Base-by-base conservation (phyloP, 2,888 invertebrate genomes). In the Andrena bucephala region DNA sequence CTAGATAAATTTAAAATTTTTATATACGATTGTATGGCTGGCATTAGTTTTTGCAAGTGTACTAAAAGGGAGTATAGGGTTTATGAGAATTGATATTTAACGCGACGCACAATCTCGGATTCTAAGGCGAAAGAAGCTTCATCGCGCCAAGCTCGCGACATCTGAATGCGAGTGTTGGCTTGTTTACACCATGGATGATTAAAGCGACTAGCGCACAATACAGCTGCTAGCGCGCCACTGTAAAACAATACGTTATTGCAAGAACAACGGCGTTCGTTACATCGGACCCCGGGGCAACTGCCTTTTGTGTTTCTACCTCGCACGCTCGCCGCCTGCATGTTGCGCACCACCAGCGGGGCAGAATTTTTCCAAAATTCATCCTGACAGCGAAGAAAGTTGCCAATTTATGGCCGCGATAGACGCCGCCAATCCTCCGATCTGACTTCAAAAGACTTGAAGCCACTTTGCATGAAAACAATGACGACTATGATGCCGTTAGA, bases 241-340 rank as follows among this genome's bases (percentile, higher is more conserved):
- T 71, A 71, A 78, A 83, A 84, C 83, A 84, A 83, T 83, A 69
- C 82, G 82, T 77, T 83, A 82, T 77, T 77, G 82, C 70, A 77
- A 77, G 65, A 70, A 77, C 72, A 83, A 71, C 67, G 48, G 33
- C 74, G 63, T 83, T 84, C 83, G 84, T 84, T 84, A 84, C 70
- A 78, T 68, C 60, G 54, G 27, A 27, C 73, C 83, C 78, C 29
- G 42, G 24, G 68, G 83, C 83, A 65, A 67, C 75, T 57, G 20
- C 63, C 74, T 78, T 84, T 68, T 68, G 50, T 59, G 50, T 63
- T 54, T 67, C 54, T 42, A 36, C 67, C 57, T 50, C 73, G 0
- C 48, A 24, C 33, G 63, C 50, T 73, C 57, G 33, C 29, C 42
- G 16, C 24, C 24, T 24, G n/a, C 33, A 13, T n/a, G 0, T 16